Conservation (phyloP, 2,888 invertebrate genomes). For the Nasonovia ribisnigri region DNA sequence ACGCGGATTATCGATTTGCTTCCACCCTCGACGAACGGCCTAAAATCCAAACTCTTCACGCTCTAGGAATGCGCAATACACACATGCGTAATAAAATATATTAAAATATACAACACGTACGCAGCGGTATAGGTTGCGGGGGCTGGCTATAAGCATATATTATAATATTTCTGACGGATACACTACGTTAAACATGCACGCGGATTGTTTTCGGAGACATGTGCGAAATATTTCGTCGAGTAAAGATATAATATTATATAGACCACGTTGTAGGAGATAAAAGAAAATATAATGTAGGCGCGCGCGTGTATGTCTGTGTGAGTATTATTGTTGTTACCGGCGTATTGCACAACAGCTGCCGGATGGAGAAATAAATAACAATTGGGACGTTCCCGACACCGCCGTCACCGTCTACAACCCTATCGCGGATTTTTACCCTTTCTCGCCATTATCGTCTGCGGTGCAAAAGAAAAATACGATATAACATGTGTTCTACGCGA, state of each 20-base stretch:
- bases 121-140: not conserved
- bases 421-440: slow-evolving; percentile 65
- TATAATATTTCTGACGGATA: not conserved
- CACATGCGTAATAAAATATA: not conserved
- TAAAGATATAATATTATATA: not conserved
- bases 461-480: slow-evolving; percentile 29
- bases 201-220: slow-evolving; percentile 18
- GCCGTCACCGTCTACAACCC: slow-evolving; percentile 38
- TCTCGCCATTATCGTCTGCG: slow-evolving; percentile 33
- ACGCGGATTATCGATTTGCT: slow-evolving; percentile 41
- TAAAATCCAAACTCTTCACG: not conserved
- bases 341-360: slow-evolving; percentile 64
- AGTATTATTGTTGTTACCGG: slow-evolving; percentile 14
- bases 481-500: slow-evolving; percentile 47
- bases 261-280: slow-evolving; percentile 28
- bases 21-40: not conserved
- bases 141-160: not conserved
- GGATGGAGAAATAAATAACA: slow-evolving; percentile 63
- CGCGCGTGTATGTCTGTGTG: not conserved
- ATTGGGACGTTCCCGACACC: slow-evolving; percentile 24
- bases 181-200: not conserved
- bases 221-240: slow-evolving; percentile 44
- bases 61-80: not conserved
- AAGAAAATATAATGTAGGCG: slow-evolving; percentile 20
- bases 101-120: not conserved